Evolutionary conservation across 2,888 invertebrate genomes (phyloP).

Genomic region (Malthinus seriepunctatus): DNA sequence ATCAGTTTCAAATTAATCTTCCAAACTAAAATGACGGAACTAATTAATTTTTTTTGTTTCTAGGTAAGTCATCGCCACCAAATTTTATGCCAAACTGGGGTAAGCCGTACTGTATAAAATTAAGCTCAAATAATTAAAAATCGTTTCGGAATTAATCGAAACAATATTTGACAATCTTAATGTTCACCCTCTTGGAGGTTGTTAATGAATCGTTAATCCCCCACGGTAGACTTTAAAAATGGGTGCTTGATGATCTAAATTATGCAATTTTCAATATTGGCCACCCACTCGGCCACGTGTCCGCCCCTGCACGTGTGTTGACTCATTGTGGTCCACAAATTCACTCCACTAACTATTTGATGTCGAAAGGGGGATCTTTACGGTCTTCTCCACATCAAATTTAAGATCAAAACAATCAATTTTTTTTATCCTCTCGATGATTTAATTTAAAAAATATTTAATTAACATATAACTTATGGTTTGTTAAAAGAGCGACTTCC

Average conservation of each 20-base stretch:
- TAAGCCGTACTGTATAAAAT: slow-evolving; percentile 4
- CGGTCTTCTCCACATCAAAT: not conserved
- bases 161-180: slow-evolving; percentile 8
- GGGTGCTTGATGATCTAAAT: slow-evolving; percentile 55
- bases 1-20: no score
- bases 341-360: slow-evolving; percentile 43
- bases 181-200: slow-evolving; percentile 1
- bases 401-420: slow-evolving; percentile 6
- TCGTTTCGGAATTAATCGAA: slow-evolving; percentile 3
- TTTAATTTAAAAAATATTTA: not conserved
- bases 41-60: no score
- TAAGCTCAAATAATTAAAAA: slow-evolving; percentile 8
- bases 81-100: not conserved
- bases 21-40: no score
- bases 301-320: slow-evolving; percentile 58
- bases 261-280: slow-evolving; percentile 60
- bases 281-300: slow-evolving; percentile 58
- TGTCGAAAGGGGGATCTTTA: slow-evolving; percentile 2
- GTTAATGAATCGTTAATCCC: slow-evolving; percentile 53
- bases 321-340: slow-evolving; percentile 57
- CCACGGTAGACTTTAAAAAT: slow-evolving; percentile 42
- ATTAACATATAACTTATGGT: not conserved
- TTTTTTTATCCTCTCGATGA: not conserved
- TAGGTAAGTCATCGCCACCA: no score
- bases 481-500: no score